Evolutionary conservation across 2,888 invertebrate species (phyloP), one percentile per base, ranked within the genome.

Genomic region (Synergus laeviventris): DNA sequence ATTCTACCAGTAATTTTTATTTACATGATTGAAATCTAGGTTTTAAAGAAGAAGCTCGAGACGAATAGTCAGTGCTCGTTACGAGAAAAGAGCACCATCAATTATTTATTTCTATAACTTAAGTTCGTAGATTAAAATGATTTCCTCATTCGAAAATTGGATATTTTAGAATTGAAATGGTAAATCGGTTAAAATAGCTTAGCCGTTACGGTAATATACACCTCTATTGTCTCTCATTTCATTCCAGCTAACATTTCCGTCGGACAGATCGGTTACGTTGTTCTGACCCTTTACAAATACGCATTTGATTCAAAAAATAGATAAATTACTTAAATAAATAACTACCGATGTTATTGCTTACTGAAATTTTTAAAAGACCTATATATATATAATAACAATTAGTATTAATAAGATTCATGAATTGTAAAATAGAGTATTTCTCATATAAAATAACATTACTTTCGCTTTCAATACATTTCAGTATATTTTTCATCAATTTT

Each of bases 31-130:
- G 49, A 70, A 70, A 9, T 70, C 49, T 70, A 70, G 16, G 49
- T 70, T 45, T 70, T n/a, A 70, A 49, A 24, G 12, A 31, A 70
- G 49, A 70, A 70, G 70, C 49, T 45, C 42, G 9, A 54, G 49
- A 54, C 49, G 14, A 74, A 70, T 62, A 76, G 59, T 81, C 73
- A 38, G 60, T 45, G 16, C 74, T 75, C 66, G 39, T 76, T 74
- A 77, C 66, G 49, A 59, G 78, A 77, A 73, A 73, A 77, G 39
- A n/a, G 49, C 49, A 18, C 16, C 18, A 74, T 24, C 18, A 21
- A 59, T 54, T 54, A 54, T 56, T 56, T 56, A 21, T 59, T 12
- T 59, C 21, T 59, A 12, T 21, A 59, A 59, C 21, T 59, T 21
- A 59, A 59, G 18, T 59, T 59, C 21, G 12, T 56, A 21, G 56